phyloP scores from a whole-genome alignment of 2,113 vertebrate genomes.

The Porphyrio hochstetteri region DNA sequence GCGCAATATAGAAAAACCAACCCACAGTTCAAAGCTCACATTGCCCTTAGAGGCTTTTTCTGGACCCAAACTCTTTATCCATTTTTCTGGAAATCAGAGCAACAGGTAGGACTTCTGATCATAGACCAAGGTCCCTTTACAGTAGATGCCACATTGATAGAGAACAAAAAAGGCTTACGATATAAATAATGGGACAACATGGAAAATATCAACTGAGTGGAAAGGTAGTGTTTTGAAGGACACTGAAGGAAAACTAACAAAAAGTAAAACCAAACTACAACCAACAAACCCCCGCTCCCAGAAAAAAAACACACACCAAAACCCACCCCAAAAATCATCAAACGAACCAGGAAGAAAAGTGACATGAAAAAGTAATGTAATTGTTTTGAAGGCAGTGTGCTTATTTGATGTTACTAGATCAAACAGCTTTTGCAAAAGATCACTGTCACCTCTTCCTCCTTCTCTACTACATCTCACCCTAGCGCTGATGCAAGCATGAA shows the following conservation, averaged over 20 bases:
- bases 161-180: neutral
- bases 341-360: neutral
- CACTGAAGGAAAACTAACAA: too few relatives aligned
- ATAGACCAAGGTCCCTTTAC: neutral
- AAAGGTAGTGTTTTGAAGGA: too few relatives aligned
- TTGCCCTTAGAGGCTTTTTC: neutral
- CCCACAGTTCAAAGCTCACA: neutral
- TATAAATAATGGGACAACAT: neutral
- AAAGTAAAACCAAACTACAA: too few relatives aligned
- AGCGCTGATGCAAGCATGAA: neutral
- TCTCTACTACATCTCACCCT: neutral
- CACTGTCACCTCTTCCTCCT: neutral
- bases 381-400: neutral
- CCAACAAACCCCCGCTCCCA: too few relatives aligned
- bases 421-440: neutral
- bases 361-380: neutral
- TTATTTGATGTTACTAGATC: accelerated
- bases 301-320: too few relatives aligned
- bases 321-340: neutral
- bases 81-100: neutral
- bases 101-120: neutral
- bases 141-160: neutral
- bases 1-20: neutral
- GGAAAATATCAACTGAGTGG: neutral
- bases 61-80: neutral